Evolutionary conservation across 2,113 vertebrate genomes (phyloP), one percentile per base, ranked within the genome.

Genomic region (Cinclus cinclus): DNA sequence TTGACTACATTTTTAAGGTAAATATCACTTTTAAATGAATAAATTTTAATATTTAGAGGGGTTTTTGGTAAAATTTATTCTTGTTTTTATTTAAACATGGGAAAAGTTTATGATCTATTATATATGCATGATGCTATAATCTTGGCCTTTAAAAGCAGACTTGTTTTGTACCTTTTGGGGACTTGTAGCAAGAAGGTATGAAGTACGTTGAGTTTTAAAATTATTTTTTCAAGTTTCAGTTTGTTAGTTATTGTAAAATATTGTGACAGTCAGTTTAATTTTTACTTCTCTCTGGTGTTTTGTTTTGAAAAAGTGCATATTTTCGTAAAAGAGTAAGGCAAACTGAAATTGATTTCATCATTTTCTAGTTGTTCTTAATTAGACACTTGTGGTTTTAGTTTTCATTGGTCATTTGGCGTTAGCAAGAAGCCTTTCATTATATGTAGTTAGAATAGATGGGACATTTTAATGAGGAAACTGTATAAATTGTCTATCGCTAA

Each of bases 301-400:
- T 50, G 10, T 76, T 67, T 17, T 6, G 4, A 63, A 63, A 58
- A 82, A n/a, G 5, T 67, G 44, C 7, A 19, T 25, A 3, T 39
- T 71, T 68, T 44, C 73, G 5, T 71, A 47, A 60, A 63, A 62
- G 20, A 68, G 27, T 82, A 76, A 87, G 65, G 12, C 62, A 73
- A 84, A 71, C 35, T 42, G 47, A 85, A 82, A 27, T 55, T 4
- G 2, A 64, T 78, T 84, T 16, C 0, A 2, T 82, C 0, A 0
- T 46, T 90, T 94, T 78, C 19, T 23, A 56, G 0, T 65, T 90
- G 42, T 85, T 76, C 16, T 44, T 71, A 71, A 68, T 83, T 64
- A 79, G 53, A n/a, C 7, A 14, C 79, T 52, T 83, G 41, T 71
- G 69, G 79, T 4, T 92, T 90, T 89, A 68, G 44, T 89, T 91